phyloP scores from a whole-genome alignment of 2,888 invertebrate genomes.

The Myopa testacea region DNA sequence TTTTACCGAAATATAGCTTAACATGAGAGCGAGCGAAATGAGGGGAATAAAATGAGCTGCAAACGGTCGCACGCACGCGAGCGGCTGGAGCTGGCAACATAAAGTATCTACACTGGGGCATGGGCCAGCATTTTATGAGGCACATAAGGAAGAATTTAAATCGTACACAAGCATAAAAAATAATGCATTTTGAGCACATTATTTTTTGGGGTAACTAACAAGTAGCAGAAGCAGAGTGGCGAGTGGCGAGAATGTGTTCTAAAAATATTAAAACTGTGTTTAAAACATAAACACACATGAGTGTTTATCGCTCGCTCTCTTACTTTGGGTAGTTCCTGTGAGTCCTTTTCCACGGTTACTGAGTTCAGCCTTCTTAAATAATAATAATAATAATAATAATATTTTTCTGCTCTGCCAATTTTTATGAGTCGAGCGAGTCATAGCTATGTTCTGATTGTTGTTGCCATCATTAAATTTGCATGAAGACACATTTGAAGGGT shows the following conservation, averaged over 20 bases:
- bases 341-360: neutral
- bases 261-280: neutral
- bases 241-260: neutral
- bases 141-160: conserved; percentile 7
- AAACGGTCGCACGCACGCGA: neutral
- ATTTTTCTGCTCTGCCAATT: conserved; percentile 2
- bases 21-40: neutral
- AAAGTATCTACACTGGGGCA: neutral
- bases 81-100: neutral
- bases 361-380: neutral
- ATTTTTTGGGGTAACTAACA: neutral
- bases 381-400: neutral
- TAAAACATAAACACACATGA: neutral
- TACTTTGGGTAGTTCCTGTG: neutral
- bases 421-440: neutral
- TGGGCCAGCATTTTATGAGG: neutral
- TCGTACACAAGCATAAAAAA: neutral
- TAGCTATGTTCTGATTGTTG: neutral
- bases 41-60: neutral
- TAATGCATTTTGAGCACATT: neutral
- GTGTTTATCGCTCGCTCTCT: neutral
- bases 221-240: neutral
- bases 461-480: conserved; percentile 10
- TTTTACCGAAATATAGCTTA: conserved; percentile 9
- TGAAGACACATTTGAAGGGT: neutral